Evolutionary conservation across 2,888 invertebrate genomes (phyloP).

Genomic region (Tridacna gigas): DNA sequence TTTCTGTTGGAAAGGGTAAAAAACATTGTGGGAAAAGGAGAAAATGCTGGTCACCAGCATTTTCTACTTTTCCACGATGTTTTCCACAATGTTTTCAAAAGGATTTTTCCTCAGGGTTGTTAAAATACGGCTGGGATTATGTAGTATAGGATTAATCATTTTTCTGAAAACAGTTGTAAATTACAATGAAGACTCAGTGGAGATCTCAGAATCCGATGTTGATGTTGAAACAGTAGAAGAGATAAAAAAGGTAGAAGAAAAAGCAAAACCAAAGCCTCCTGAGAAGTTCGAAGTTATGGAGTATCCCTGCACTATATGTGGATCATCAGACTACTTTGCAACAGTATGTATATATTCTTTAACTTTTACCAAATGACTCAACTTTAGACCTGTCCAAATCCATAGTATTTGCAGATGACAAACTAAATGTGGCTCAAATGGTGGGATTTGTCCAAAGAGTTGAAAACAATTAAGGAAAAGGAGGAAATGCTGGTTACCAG

Average conservation of each 20-base stretch:
- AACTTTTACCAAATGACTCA: neutral
- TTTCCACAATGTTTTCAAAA: too few species aligned
- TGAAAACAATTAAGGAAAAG: neutral
- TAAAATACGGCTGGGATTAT: too few species aligned
- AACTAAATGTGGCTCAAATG: neutral
- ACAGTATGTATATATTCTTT: constrained; percentile 3
- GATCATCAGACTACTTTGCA: neutral
- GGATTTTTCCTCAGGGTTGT: too few species aligned
- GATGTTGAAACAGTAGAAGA: neutral
- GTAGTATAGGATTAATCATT: too few species aligned
- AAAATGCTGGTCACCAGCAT: too few species aligned
- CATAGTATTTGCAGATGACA: neutral
- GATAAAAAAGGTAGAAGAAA: neutral
- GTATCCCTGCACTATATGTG: constrained; percentile 17
- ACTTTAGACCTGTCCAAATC: neutral
- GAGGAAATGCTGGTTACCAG: neutral
- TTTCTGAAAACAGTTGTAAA: neutral
- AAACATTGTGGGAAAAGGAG: too few species aligned
- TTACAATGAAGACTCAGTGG: neutral
- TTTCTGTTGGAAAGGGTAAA: too few species aligned
- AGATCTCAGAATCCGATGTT: neutral
- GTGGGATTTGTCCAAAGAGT: neutral
- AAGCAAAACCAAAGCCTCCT: neutral
- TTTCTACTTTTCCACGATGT: too few species aligned
- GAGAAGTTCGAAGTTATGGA: neutral